Conservation (phyloP, 2,113 vertebrate species). For the Alces alces region DNA sequence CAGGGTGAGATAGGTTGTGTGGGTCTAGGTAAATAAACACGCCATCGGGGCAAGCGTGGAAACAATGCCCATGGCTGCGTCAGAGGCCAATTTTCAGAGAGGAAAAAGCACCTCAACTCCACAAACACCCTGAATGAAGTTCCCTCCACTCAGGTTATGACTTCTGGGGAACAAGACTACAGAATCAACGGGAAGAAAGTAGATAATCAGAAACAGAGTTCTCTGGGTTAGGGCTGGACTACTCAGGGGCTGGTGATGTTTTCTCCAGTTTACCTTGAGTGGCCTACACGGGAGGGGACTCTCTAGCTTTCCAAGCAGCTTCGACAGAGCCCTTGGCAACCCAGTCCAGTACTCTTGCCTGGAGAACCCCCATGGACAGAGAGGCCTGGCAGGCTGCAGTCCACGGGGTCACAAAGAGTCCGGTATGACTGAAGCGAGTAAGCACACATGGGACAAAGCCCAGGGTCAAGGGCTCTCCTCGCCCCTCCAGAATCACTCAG, state of each 20-base stretch:
- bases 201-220: not conserved
- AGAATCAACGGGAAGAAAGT: not conserved
- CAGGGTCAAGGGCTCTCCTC: not conserved
- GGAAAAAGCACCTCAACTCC: not conserved
- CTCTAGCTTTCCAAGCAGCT: not conserved
- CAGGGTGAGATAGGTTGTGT: not conserved
- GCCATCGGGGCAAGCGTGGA: not conserved
- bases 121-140: not conserved
- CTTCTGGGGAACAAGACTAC: not conserved
- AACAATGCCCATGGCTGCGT: not conserved
- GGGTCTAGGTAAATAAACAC: conserved; percentile 43
- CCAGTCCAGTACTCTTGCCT: not conserved
- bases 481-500: not conserved
- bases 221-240: not conserved
- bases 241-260: not conserved
- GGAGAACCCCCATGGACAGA: not conserved
- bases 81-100: not conserved
- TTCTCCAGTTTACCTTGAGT: not conserved
- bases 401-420: not conserved
- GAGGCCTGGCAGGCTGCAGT: not conserved
- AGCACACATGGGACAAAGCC: not conserved
- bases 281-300: not conserved
- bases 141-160: not conserved
- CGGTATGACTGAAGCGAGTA: fast-evolving
- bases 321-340: not conserved